Percentiles rank a stretch among this genome's conserved stretches.
phyloP scores from a whole-genome alignment of 2,113 vertebrate genomes.

The Pelvicachromis taeniatus region DNA sequence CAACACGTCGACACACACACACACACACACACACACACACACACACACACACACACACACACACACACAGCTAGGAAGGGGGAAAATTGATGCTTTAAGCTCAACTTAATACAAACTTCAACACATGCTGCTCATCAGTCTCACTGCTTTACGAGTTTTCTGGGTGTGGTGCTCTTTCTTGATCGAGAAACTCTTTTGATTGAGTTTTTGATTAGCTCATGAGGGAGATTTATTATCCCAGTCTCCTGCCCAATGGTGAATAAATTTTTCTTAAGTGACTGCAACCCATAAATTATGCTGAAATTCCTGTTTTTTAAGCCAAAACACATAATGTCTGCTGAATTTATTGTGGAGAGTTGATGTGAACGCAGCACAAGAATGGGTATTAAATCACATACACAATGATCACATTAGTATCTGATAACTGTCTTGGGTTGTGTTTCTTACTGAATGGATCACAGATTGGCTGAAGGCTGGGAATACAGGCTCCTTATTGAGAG shows the following conservation, averaged over 20 bases:
- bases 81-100: background rate
- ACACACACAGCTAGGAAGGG: background rate
- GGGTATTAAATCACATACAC: background rate
- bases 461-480: background rate
- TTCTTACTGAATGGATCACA: background rate
- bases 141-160: background rate
- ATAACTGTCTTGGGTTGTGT: background rate
- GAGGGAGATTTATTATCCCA: constrained; percentile 3
- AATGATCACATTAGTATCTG: background rate
- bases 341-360: background rate
- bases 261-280: background rate
- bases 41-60: too few relatives aligned
- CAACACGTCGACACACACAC: too few relatives aligned
- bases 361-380: background rate
- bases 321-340: background rate
- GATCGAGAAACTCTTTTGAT: background rate
- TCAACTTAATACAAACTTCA: background rate
- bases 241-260: background rate
- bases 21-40: too few relatives aligned
- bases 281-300: constrained; percentile 7
- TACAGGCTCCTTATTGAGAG: background rate
- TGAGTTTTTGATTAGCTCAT: background rate
- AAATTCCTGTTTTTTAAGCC: constrained; percentile 9
- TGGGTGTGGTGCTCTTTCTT: background rate
- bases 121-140: background rate